Base-by-base conservation (phyloP, 2,113 vertebrate species). In the Cheilinus undulatus region DNA sequence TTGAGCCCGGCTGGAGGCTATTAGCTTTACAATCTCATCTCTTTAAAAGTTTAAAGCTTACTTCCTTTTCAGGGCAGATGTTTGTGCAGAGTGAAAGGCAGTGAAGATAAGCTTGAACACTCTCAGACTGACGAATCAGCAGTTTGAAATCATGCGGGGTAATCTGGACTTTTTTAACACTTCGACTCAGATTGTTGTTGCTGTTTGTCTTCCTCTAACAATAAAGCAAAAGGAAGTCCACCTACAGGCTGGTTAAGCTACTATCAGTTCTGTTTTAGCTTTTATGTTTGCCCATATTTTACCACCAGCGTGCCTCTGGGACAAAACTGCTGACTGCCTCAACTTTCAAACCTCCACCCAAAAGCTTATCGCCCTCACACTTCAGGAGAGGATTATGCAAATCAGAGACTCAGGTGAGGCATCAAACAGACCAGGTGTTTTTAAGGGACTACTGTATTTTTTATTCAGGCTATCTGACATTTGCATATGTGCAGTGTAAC, bases 281-380 rank as follows among this genome's bases (percentile, higher is more conserved):
- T 89, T 86, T 83, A 77, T 82, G 81, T 86, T 76, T 78, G 57
- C 57, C 63, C 61, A 63, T 71, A 70, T 46, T 78, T 76, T 68
- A 78, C 48, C 36, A 53, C 36, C 22, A 3, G n/a, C 7, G 7
- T 50, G 40, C 83, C 76, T 65, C 12, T n/a, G 67, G 81, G 86
- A 76, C 50, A 51, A 48, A 71, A 80, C 78, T 69, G 87, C 88
- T 88, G 85, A 88, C 84, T 76, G 85, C 75, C 62, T 58, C 73
- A 40, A 69, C 38, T 78, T 60, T 67, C 43, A 56, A 73, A 76
- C 74, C 76, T 66, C 36, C 34, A 62, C 76, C 77, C 69, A 51
- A 71, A 83, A 83, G 73, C 76, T 88, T 88, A 90, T 90, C 69
- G 17, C 17, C 76, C 51, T 58, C 54, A 42, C 68, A 57, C 65